phyloP scores from a whole-genome alignment of 2,113 vertebrate species.

The Psilopogon haemacephalus region DNA sequence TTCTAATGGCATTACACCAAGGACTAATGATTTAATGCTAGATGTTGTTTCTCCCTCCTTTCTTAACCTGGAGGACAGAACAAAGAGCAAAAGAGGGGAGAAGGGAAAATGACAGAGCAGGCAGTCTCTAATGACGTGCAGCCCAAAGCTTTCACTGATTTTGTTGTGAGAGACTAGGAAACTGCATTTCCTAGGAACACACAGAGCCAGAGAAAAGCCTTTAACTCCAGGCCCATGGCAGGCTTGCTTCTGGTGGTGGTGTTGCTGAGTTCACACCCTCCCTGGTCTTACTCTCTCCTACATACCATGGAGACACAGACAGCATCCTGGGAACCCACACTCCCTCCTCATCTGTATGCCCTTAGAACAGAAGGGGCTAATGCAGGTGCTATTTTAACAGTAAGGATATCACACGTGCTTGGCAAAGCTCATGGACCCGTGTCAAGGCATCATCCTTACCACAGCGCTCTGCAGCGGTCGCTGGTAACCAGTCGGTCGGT shows the following conservation, averaged over 20 bases:
- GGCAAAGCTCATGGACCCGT: accelerated
- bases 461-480: slow-evolving; percentile 85
- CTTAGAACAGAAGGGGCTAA: not conserved
- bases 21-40: not conserved
- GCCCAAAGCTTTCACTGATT: not conserved
- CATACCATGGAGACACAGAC: accelerated
- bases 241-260: accelerated
- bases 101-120: not conserved
- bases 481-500: slow-evolving; percentile 88
- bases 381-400: accelerated
- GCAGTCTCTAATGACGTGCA: not conserved
- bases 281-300: not conserved
- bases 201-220: not conserved
- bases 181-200: not conserved
- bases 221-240: not conserved
- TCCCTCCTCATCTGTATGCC: accelerated
- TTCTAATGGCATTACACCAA: not conserved
- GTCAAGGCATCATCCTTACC: slow-evolving; percentile 68
- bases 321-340: accelerated
- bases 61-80: not conserved
- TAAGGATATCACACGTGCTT: accelerated
- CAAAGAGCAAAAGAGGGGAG: not conserved
- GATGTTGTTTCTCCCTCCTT: not conserved
- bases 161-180: not conserved
- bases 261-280: not conserved